A percentile compares a stretch with the other conserved stretches of the same genome.
These are phyloP conservation scores for Schizopygopsis malacanthus DNA, from an alignment of 2,797 vertebrate genomes.

Conservation along the genomic window DNA sequence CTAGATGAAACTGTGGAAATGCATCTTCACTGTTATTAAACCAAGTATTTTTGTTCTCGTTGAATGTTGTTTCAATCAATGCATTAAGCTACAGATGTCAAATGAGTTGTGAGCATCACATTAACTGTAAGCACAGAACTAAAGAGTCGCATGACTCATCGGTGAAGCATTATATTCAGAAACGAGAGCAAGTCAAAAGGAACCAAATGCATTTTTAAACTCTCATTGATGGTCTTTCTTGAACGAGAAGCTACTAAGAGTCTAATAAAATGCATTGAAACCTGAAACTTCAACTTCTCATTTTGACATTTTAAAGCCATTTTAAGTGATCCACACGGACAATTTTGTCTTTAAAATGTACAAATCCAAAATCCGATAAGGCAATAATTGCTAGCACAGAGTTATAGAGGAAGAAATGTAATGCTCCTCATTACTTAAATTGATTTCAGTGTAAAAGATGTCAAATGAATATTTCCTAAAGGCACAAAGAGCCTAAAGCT, in stretches of 20 bases:
- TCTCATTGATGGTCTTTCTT: constrained; percentile 58
- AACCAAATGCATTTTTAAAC: constrained; percentile 40
- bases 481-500: constrained; percentile 51
- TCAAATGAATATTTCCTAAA: constrained; percentile 70
- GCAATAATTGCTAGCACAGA: constrained; percentile 64
- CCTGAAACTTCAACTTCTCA: constrained; percentile 47
- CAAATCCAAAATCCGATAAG: neutral
- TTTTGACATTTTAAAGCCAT: constrained; percentile 62
- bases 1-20: neutral
- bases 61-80: neutral
- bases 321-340: constrained; percentile 60
- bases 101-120: neutral
- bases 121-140: neutral
- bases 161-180: constrained; percentile 50
- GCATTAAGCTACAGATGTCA: neutral
- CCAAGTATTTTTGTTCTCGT: neutral
- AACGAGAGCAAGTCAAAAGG: constrained; percentile 53
- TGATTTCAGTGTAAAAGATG: constrained; percentile 62
- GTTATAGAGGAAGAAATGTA: constrained; percentile 56
- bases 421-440: constrained; percentile 74
- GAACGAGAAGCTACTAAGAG: constrained; percentile 54
- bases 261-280: constrained; percentile 63
- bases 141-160: neutral
- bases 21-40: neutral
- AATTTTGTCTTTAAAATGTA: constrained; percentile 66